Conservation (phyloP, 2,797 vertebrate genomes). For the Loriculus beryllinus region DNA sequence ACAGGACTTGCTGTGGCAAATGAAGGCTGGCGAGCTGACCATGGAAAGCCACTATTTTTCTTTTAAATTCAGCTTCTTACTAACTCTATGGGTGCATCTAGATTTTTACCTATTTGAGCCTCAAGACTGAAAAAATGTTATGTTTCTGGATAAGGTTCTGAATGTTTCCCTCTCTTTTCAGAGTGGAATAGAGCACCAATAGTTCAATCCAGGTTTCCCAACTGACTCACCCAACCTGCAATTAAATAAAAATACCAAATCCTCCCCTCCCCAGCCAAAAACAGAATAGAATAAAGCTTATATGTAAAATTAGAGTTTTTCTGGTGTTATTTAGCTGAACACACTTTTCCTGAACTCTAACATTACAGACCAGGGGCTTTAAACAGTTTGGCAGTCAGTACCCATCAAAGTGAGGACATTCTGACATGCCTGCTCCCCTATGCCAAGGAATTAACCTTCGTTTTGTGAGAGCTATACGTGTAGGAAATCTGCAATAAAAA, state of each 20-base stretch:
- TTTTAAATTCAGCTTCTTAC: background rate
- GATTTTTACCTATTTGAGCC: background rate
- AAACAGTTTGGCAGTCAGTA: background rate
- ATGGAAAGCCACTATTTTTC: background rate
- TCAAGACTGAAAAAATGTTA: background rate
- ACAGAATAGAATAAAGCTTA: background rate
- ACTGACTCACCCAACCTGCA: background rate
- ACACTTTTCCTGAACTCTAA: background rate
- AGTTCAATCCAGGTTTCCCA: background rate
- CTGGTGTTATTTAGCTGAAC: background rate
- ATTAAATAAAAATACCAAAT: background rate
- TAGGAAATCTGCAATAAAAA: background rate
- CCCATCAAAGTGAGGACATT: background rate
- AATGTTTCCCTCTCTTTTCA: background rate
- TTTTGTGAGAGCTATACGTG: background rate
- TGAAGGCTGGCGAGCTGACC: background rate
- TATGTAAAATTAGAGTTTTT: background rate
- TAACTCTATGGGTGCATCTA: background rate
- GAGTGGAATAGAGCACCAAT: background rate
- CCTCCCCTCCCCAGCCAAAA: rapidly evolving
- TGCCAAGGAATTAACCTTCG: background rate
- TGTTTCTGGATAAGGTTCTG: background rate
- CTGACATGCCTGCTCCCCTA: background rate
- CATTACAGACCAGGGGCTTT: background rate
- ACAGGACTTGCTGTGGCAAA: background rate